Evolutionary conservation across 2,113 vertebrate species (phyloP).

Genomic region (Conger conger): DNA sequence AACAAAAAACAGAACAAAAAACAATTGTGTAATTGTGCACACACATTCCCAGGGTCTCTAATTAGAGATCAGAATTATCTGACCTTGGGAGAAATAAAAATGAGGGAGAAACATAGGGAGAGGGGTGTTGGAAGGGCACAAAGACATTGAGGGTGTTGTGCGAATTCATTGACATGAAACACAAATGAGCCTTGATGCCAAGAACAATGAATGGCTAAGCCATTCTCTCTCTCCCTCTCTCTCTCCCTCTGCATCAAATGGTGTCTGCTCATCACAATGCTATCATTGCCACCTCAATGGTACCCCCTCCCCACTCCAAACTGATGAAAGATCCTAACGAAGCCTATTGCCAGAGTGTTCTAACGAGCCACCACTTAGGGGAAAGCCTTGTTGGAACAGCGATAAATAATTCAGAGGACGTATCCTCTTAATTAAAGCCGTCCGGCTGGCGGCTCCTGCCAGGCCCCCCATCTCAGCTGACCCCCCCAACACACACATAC

Average conservation of each 20-base stretch:
- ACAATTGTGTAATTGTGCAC: not conserved
- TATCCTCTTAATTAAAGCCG: slow-evolving; percentile 41
- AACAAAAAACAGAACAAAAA: not conserved
- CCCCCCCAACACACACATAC: not conserved
- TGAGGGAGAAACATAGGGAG: not conserved
- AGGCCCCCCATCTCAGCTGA: not conserved
- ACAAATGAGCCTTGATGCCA: not conserved
- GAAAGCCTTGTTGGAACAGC: slow-evolving; percentile 21
- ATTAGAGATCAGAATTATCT: not conserved
- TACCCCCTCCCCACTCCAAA: not conserved
- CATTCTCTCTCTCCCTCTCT: not conserved
- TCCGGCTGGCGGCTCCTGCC: not conserved
- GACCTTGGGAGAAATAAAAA: not conserved
- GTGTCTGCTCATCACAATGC: not conserved
- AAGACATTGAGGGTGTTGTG: not conserved
- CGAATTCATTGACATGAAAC: not conserved
- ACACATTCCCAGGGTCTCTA: not conserved
- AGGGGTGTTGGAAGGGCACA: not conserved
- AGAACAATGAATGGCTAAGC: not conserved
- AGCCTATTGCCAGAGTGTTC: slow-evolving; percentile 33
- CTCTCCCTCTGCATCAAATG: not conserved
- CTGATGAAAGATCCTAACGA: not conserved
- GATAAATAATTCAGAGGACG: slow-evolving; percentile 44
- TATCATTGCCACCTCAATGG: not conserved
- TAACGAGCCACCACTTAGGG: slow-evolving; percentile 41